Percentiles rank a stretch among this genome's conserved stretches.
Evolutionary conservation across 2,113 vertebrate genomes (phyloP).

Genomic region (Fulica atra): DNA sequence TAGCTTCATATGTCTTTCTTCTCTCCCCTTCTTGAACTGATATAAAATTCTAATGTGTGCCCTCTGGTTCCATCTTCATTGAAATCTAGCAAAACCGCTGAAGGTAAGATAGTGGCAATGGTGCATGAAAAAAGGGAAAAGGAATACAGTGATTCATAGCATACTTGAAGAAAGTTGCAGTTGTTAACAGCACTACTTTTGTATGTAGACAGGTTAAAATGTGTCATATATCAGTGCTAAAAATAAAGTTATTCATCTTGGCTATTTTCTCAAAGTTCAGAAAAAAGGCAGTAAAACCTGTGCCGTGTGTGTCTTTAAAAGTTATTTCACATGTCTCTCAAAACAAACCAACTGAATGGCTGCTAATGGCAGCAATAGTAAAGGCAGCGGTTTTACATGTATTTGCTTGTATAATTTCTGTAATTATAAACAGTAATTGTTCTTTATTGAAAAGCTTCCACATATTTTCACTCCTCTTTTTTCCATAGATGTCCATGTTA

Average conservation of each 20-base stretch:
- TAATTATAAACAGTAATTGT: neutral
- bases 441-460: neutral
- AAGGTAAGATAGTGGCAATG: conserved; percentile 87
- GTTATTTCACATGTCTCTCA: conserved; percentile 28
- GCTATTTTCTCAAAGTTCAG: conserved; percentile 74
- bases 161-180: conserved; percentile 79
- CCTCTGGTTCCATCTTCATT: conserved; percentile 83
- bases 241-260: conserved; percentile 76
- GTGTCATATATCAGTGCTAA: conserved; percentile 75
- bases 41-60: conserved; percentile 88
- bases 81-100: conserved; percentile 85
- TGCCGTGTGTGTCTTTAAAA: conserved; percentile 45
- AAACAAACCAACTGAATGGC: neutral
- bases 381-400: neutral
- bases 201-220: conserved; percentile 80
- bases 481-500: neutral
- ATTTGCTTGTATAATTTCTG: neutral
- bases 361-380: conserved; percentile 6
- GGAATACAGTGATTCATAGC: conserved; percentile 78
- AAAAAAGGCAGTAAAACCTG: conserved; percentile 49
- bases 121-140: conserved; percentile 83
- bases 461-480: conserved; percentile 26
- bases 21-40: conserved; percentile 83
- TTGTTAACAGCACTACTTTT: conserved; percentile 79
- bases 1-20: conserved; percentile 86